Evolutionary conservation across 1,140 invertebrate genomes (phyloP), one percentile per base, ranked within the genome.

Genomic region (Drosophila pseudoobscura): DNA sequence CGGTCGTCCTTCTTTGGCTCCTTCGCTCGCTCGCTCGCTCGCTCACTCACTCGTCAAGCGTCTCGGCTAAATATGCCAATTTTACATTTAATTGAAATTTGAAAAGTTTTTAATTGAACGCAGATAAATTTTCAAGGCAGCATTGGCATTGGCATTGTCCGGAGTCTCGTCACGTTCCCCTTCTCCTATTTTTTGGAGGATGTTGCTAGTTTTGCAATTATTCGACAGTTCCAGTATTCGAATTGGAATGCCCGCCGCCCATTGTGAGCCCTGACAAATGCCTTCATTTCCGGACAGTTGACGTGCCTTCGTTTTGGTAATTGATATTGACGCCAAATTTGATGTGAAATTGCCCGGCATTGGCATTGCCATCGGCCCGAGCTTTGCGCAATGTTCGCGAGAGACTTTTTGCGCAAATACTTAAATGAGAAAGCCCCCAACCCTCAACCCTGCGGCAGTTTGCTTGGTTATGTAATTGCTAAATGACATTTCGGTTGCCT

Each of bases 31-130:
- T 29, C 22, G 49, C 20, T 44, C 13, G 43, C 58, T 70, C 68
- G 76, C 70, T 58, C 78, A 69, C 75, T 58, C 54, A 69, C 75
- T 58, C 54, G 56, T 88, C 83, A 88, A 76, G 75, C 78, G 68
- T 68, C 78, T 88, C 78, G 64, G 68, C 83, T 88, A 88, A 88
- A 88, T 88, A 88, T 83, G 83, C 83, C 84, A 89, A 89, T 88
- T 89, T 88, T 60, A 79, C 76, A 80, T 88, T 88, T 89, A 88
- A 88, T 88, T 88, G 84, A 88, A 88, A 88, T 89, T 88, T 88
- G 84, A 88, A 88, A 88, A 88, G 84, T 88, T 88, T 88, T 84
- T 89, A 89, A 88, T 88, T 88, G 84, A 88, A 88, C 83, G 78
- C 78, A 88, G 78, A 88, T 88, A 88, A 88, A 88, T 88, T 87